Evolutionary conservation across 2,888 invertebrate species (phyloP).

Genomic region (Oscheius sp.): DNA sequence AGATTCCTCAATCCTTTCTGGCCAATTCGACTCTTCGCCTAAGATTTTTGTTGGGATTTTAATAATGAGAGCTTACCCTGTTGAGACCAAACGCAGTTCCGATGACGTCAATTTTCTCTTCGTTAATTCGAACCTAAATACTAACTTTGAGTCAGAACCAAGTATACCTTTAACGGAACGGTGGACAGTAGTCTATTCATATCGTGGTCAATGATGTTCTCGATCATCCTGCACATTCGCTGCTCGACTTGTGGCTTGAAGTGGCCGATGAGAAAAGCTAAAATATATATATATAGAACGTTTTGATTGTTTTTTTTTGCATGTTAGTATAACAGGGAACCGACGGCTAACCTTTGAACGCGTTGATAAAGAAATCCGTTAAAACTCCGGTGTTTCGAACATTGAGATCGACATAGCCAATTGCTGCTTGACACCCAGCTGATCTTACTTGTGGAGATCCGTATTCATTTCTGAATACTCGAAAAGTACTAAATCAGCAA

Average conservation of each 20-base stretch:
- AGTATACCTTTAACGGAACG: constrained; percentile 69
- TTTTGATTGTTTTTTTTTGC: no score
- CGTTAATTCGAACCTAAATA: constrained; percentile 69
- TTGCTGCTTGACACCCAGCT: constrained; percentile 63
- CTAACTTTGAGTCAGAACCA: background rate
- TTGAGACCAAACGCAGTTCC: constrained; percentile 60
- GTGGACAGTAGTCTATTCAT: constrained; percentile 69
- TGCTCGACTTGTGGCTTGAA: constrained; percentile 73
- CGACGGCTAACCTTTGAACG: constrained; percentile 64
- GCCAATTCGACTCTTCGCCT: constrained; percentile 37
- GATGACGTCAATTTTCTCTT: constrained; percentile 69
- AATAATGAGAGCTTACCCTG: background rate
- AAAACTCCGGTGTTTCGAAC: constrained; percentile 72
- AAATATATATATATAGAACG: constrained; percentile 32
- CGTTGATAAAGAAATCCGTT: constrained; percentile 73
- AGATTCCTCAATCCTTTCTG: constrained; percentile 53
- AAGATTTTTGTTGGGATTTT: background rate
- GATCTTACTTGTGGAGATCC: constrained; percentile 72
- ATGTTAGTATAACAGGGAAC: no score
- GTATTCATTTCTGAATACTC: constrained; percentile 56
- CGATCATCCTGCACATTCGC: constrained; percentile 72
- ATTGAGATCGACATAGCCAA: constrained; percentile 72
- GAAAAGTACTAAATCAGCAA: constrained; percentile 41
- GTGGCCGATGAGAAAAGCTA: constrained; percentile 70
- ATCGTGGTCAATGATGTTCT: constrained; percentile 68